phyloP scores from a whole-genome alignment of 2,888 invertebrate genomes.

The Plebejus argus region DNA sequence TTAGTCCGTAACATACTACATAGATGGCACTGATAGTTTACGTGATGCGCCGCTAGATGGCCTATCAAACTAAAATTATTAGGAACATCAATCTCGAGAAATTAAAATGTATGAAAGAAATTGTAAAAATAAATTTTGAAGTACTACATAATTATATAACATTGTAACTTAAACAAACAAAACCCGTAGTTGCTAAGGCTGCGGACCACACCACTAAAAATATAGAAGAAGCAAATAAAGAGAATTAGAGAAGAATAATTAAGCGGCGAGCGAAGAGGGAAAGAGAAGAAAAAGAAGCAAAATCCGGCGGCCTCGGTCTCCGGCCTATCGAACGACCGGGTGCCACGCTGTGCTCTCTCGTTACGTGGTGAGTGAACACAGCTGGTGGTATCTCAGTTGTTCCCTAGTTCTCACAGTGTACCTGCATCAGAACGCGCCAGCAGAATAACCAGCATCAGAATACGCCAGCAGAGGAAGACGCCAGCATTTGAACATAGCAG shows the following conservation, averaged over 20 bases:
- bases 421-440: constrained; percentile 21
- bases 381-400: constrained; percentile 99
- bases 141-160: too few relatives aligned
- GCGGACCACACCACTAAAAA: too few relatives aligned
- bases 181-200: too few relatives aligned
- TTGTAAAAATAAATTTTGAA: too few relatives aligned
- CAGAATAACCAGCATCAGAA: constrained; percentile 8
- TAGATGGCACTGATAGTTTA: constrained; percentile 29
- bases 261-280: neutral
- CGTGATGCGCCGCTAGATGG: neutral
- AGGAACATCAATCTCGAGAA: too few relatives aligned
- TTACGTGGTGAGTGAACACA: constrained; percentile 94
- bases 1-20: neutral
- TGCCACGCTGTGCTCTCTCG: constrained; percentile 98
- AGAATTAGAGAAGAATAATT: neutral
- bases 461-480: neutral
- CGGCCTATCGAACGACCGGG: constrained; percentile 88
- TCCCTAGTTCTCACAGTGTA: constrained; percentile 73
- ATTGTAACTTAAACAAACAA: too few relatives aligned
- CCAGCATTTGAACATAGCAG: too few relatives aligned
- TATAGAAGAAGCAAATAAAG: neutral
- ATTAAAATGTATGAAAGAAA: too few relatives aligned
- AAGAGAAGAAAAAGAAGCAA: neutral
- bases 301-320: constrained; percentile 20
- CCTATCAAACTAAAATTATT: neutral